Evolutionary conservation across 2,113 vertebrate genomes (phyloP).

Genomic region (Numenius arquata): DNA sequence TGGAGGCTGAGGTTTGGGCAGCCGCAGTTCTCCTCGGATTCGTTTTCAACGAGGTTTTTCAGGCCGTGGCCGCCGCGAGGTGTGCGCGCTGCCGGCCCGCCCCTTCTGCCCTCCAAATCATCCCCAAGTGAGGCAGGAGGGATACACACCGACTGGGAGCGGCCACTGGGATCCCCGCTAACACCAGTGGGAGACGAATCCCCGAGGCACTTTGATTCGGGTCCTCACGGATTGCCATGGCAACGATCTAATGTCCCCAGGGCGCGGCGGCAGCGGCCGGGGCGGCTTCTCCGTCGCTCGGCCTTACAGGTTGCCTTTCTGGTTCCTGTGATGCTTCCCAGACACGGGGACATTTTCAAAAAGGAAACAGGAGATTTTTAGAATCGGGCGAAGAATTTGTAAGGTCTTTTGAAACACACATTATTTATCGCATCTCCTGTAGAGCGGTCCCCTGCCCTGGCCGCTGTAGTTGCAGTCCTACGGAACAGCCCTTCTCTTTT

Average conservation of each 20-base stretch:
- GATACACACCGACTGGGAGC: accelerated
- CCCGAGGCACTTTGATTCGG: background rate
- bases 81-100: background rate
- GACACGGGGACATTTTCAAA: background rate
- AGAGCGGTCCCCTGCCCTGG: background rate
- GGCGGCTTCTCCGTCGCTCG: no score
- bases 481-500: background rate
- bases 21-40: background rate
- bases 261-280: no score
- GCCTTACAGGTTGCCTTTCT: background rate
- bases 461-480: background rate
- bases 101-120: background rate
- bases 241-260: background rate
- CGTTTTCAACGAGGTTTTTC: background rate
- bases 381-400: background rate
- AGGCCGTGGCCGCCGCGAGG: background rate
- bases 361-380: background rate
- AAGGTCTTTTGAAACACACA: background rate
- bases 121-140: background rate
- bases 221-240: background rate
- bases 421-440: background rate
- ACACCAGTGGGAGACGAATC: accelerated
- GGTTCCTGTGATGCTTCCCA: background rate
- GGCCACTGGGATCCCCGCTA: background rate
- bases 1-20: no score